Evolutionary conservation across 2,888 invertebrate genomes (phyloP).

Genomic region (Drosophila lacicola): DNA sequence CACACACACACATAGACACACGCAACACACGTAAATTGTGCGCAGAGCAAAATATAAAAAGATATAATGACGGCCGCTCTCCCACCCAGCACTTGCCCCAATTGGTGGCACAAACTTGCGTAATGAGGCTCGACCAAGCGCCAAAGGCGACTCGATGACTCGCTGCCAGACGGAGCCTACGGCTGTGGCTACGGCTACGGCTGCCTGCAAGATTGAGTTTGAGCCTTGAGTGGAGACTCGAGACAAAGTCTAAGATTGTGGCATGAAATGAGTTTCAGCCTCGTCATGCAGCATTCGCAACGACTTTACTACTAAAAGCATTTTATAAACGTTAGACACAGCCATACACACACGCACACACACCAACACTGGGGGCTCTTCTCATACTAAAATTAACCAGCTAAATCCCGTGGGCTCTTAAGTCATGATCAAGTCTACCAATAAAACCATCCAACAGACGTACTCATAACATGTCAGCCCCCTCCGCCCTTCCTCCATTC

Average conservation of each 20-base stretch:
- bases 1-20: conserved; percentile 11
- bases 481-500: neutral
- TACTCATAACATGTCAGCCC: conserved; percentile 18
- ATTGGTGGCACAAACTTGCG: conserved; percentile 62
- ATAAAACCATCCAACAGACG: conserved; percentile 62
- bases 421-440: conserved; percentile 54
- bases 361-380: conserved; percentile 15
- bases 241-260: conserved; percentile 34
- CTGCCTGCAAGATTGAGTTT: neutral
- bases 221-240: conserved; percentile 9
- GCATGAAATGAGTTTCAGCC: conserved; percentile 57
- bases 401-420: conserved; percentile 62
- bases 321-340: conserved; percentile 42
- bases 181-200: neutral
- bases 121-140: conserved; percentile 63
- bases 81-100: conserved; percentile 22
- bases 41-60: conserved; percentile 66
- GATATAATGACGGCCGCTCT: conserved; percentile 32
- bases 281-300: conserved; percentile 66
- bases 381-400: conserved; percentile 65
- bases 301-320: conserved; percentile 47
- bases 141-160: conserved; percentile 49
- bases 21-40: conserved; percentile 60
- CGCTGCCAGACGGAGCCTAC: conserved; percentile 8
- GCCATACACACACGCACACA: neutral